These are phyloP conservation scores for Henicopernis longicauda DNA, from an alignment of 2,113 vertebrate genomes.

Conservation along the genomic window DNA sequence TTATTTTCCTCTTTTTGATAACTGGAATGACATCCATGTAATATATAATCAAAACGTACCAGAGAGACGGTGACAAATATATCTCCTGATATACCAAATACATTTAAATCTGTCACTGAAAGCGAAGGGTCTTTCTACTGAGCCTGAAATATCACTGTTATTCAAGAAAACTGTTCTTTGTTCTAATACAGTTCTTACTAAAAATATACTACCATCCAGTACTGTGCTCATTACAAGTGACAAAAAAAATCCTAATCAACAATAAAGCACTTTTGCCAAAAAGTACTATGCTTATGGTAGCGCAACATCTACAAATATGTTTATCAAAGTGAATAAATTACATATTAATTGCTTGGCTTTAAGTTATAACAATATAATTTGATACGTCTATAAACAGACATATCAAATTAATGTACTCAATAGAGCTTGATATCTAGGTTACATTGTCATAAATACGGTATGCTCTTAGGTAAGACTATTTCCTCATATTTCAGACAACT, in stretches of 20 bases:
- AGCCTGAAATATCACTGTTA: background rate
- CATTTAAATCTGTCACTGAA: background rate
- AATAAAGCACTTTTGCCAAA: background rate
- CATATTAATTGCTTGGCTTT: background rate
- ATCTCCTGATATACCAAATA: background rate
- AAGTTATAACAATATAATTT: background rate
- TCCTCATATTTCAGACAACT: background rate
- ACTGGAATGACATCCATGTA: background rate
- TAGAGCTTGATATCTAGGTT: background rate
- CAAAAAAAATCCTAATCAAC: background rate
- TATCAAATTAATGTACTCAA: background rate
- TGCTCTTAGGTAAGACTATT: background rate
- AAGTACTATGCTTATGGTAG: background rate
- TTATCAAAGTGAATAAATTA: background rate
- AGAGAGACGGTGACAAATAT: background rate
- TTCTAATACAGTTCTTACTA: background rate
- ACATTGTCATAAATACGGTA: background rate
- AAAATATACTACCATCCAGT: background rate
- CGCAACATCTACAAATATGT: background rate
- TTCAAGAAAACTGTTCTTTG: background rate
- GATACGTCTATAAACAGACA: fast-evolving
- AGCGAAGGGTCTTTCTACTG: background rate
- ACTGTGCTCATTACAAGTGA: background rate
- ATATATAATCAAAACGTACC: background rate
- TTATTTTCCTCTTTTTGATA: background rate